A percentile compares a stretch with the other conserved stretches of the same genome.
Evolutionary conservation across 2,888 invertebrate species (phyloP).

Genomic region (Syrista parreyssii): DNA sequence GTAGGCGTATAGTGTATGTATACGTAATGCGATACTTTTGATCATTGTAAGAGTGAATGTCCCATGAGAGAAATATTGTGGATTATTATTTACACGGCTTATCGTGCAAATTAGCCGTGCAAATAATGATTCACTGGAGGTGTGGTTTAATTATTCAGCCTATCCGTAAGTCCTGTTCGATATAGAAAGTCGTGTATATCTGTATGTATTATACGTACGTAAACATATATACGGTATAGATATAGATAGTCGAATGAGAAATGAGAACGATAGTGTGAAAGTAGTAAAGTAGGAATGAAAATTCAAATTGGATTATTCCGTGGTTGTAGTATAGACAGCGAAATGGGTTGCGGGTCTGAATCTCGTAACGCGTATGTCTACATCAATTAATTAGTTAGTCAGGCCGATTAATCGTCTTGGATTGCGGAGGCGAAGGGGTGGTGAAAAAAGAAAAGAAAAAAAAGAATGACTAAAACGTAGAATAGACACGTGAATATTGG

Average conservation of each 20-base stretch:
- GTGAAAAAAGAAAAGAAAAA: neutral
- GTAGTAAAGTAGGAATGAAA: neutral
- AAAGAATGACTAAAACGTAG: neutral
- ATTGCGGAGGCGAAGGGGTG: neutral
- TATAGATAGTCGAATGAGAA: neutral
- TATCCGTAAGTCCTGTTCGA: neutral
- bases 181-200: neutral
- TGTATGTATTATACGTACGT: neutral
- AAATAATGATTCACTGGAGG: constrained; percentile 22
- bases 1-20: neutral
- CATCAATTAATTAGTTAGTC: neutral
- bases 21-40: constrained; percentile 25
- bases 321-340: neutral
- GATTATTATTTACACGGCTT: constrained; percentile 35
- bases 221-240: neutral
- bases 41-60: constrained; percentile 24
- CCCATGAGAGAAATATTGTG: constrained; percentile 30
- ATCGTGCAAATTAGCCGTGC: constrained; percentile 25
- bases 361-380: neutral
- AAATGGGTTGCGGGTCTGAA: neutral
- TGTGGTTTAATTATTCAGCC: constrained; percentile 12
- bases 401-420: neutral
- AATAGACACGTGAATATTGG: neutral
- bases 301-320: neutral
- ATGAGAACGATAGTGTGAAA: neutral